Evolutionary conservation across 2,797 vertebrate species (phyloP).

Genomic region (Selene dorsalis): DNA sequence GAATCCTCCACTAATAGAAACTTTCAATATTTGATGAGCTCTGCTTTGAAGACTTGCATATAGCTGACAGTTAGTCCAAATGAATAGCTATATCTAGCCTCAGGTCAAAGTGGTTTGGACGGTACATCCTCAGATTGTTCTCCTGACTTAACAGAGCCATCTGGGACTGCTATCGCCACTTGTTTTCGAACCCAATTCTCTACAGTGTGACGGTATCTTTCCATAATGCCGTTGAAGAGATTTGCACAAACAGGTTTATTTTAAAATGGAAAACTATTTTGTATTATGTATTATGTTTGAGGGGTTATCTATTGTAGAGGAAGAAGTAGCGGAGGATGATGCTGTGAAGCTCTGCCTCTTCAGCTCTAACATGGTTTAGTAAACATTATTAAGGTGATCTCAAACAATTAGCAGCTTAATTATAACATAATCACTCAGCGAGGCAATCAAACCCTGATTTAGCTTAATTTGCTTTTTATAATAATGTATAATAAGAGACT

Average conservation of each 20-base stretch:
- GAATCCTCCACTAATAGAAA: slow-evolving; percentile 60
- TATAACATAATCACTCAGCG: not conserved
- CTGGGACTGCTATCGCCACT: not conserved
- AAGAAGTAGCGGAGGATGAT: not conserved
- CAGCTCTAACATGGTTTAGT: not conserved
- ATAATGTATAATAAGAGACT: not conserved
- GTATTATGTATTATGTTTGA: not conserved
- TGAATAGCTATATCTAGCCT: slow-evolving; percentile 53
- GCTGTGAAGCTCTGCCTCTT: not conserved
- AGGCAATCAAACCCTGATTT: not conserved
- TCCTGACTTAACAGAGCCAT: slow-evolving; percentile 23
- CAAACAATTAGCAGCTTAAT: slow-evolving; percentile 7
- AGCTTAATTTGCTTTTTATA: not conserved
- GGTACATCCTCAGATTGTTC: slow-evolving; percentile 32
- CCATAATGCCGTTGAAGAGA: not conserved
- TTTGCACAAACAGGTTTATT: not conserved
- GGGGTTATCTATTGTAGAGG: not conserved
- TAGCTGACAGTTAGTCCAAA: slow-evolving; percentile 57
- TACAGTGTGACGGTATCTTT: not conserved
- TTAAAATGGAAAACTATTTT: not conserved
- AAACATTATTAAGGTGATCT: not conserved
- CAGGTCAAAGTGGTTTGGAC: slow-evolving; percentile 28
- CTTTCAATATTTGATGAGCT: slow-evolving; percentile 77
- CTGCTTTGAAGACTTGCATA: slow-evolving; percentile 57
- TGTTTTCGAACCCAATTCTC: slow-evolving; percentile 1